phyloP scores from a whole-genome alignment of 2,797 vertebrate species.

The Xiphophorus birchmanni region DNA sequence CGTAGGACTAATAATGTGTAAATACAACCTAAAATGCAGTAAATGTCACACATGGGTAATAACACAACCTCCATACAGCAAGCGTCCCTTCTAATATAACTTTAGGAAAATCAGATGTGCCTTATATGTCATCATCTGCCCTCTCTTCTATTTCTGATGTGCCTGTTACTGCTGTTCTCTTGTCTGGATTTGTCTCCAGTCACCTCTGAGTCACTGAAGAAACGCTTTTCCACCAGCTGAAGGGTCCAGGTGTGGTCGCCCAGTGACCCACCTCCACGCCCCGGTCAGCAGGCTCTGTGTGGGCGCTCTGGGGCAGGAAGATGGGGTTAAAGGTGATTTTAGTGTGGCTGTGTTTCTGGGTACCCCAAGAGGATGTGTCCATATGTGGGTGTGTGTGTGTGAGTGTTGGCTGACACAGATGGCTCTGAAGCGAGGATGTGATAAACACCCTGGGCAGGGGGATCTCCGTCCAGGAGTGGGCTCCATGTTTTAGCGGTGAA shows the following conservation, averaged over 20 bases:
- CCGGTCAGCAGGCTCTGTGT: constrained; percentile 33
- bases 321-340: constrained; percentile 38
- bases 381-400: constrained; percentile 3
- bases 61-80: not conserved
- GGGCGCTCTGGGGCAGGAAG: constrained; percentile 28
- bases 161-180: constrained; percentile 46
- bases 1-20: constrained; percentile 15
- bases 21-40: not conserved
- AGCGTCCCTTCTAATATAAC: not conserved
- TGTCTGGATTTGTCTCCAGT: constrained; percentile 61
- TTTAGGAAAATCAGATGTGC: not conserved
- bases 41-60: not conserved
- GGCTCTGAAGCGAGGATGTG: constrained; percentile 69
- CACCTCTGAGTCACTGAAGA: constrained; percentile 61
- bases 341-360: constrained; percentile 66
- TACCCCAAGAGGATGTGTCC: constrained; percentile 67
- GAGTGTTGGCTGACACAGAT: constrained; percentile 64
- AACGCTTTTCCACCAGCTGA: constrained; percentile 34
- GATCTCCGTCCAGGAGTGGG: constrained; percentile 81
- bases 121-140: not conserved
- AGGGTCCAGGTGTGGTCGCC: constrained; percentile 47
- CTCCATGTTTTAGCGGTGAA: constrained; percentile 80
- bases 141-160: constrained; percentile 41
- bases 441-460: constrained; percentile 82
- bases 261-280: constrained; percentile 54